Conservation (phyloP, 1,140 invertebrate species). For the Aplysia californica region DNA sequence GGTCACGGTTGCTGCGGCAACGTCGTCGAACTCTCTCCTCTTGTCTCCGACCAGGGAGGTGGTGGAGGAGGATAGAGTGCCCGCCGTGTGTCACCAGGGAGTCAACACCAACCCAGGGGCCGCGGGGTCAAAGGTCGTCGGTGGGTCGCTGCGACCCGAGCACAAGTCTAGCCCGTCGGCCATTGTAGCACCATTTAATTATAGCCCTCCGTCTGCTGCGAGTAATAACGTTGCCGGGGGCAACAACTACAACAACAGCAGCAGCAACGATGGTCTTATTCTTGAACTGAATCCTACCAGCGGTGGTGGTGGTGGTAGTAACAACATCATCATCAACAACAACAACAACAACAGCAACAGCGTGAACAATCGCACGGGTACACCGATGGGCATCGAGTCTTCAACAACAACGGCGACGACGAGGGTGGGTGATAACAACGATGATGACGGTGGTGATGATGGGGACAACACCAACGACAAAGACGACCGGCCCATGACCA, state of each 20-base stretch:
- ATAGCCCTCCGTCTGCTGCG: slow-evolving; percentile 62
- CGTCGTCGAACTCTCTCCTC: neutral
- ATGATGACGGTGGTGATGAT: neutral
- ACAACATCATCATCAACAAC: neutral
- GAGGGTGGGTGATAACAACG: neutral
- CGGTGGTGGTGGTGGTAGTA: neutral
- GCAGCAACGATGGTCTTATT: neutral
- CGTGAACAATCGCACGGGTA: too few species aligned
- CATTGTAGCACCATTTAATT: slow-evolving; percentile 72
- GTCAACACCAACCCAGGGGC: neutral
- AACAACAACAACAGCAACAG: too few species aligned
- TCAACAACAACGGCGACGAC: neutral
- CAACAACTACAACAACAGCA: neutral
- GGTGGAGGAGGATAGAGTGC: neutral
- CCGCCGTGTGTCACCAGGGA: too few species aligned
- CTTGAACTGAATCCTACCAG: neutral
- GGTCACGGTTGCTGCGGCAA: neutral
- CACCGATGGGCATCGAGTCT: too few species aligned
- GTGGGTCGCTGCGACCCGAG: neutral
- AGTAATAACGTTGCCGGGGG: neutral
- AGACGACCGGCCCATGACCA: slow-evolving; percentile 50
- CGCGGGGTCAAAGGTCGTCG: too few species aligned
- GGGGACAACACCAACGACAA: neutral
- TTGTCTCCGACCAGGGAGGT: neutral
- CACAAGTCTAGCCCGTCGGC: slow-evolving; percentile 37